Percentiles rank a stretch among this genome's conserved stretches.
Conservation (phyloP, 2,113 vertebrate species). For the Trochalopteron elliotii region DNA sequence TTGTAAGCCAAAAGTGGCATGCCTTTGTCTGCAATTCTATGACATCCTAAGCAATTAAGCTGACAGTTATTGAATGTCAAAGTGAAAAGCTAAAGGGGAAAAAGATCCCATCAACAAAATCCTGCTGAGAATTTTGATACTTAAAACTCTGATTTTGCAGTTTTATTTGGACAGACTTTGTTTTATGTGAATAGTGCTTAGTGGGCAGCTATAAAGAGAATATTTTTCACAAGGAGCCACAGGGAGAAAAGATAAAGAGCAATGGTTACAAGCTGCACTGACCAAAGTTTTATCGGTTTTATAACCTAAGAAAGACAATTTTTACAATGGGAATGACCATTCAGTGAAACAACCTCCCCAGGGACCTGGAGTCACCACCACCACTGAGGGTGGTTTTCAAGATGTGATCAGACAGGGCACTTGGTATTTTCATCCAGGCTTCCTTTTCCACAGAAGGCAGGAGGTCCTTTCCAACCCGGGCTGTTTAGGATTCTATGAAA, state of each 20-base stretch:
- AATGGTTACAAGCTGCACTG: neutral
- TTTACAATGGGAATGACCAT: neutral
- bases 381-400: neutral
- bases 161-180: neutral
- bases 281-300: neutral
- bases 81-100: neutral
- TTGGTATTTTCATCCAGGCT: neutral
- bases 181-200: neutral
- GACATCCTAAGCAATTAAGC: neutral
- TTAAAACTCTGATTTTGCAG: neutral
- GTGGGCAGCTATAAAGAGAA: neutral
- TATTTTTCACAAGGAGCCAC: neutral
- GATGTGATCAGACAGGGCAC: neutral
- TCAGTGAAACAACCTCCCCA: neutral
- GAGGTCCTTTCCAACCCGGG: neutral
- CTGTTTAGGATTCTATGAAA: neutral
- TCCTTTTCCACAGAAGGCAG: neutral
- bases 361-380: neutral
- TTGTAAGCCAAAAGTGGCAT: neutral
- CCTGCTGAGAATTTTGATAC: neutral
- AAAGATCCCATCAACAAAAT: neutral
- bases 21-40: neutral
- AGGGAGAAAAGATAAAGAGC: neutral
- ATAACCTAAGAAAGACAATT: neutral
- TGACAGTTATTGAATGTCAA: neutral